Base-by-base conservation (phyloP, 2,113 vertebrate species). In the Globicephala melas region DNA sequence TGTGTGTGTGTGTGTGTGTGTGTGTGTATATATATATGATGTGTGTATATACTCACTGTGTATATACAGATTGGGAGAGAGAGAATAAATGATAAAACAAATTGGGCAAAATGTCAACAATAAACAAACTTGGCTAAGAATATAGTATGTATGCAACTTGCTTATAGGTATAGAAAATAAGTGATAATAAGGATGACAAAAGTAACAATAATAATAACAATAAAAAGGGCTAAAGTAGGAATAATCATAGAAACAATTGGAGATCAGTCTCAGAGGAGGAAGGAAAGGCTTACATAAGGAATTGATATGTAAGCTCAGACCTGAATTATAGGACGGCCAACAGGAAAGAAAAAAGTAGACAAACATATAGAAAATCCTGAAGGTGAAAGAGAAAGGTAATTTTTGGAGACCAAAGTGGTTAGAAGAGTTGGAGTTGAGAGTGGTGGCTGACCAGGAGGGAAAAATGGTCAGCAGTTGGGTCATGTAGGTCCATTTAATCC, bases 391-490 rank as follows among this genome's bases (percentile, higher is more conserved):
- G 14, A 82, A 70, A 82, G 70, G 3, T 90, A 82, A 84, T 31
- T 44, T 85, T 36, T 55, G 23, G 23, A 58, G 28, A 33, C 5
- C 0, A 28, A n/a, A 77, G 2, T 25, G 5, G 3, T 31, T 36
- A 31, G n/a, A 65, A 25, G 47, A 47, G 0, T 21, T 25, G 26
- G 0, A 36, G 17, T 31, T 36, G 17, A 73, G 1, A 28, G 2
- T 31, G 2, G 3, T 74, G 20, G 13, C 3, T 21, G 33, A 76
- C 13, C 7, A 26, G 25, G 5, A 28, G 58, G 44, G 17, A 63
- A 63, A 70, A 10, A 1, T 18, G 21, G 4, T 21, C 31, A 31
- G 7, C 1, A 21, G 5, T 2, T 41, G 5, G 3, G 2, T 50
- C 6, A 26, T 23, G 12, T 6, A 33, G 2, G 36, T 36, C 3